These are phyloP conservation scores for Pristionchus arcanus DNA, from an alignment of 2,888 invertebrate species.

Conservation along the genomic window DNA sequence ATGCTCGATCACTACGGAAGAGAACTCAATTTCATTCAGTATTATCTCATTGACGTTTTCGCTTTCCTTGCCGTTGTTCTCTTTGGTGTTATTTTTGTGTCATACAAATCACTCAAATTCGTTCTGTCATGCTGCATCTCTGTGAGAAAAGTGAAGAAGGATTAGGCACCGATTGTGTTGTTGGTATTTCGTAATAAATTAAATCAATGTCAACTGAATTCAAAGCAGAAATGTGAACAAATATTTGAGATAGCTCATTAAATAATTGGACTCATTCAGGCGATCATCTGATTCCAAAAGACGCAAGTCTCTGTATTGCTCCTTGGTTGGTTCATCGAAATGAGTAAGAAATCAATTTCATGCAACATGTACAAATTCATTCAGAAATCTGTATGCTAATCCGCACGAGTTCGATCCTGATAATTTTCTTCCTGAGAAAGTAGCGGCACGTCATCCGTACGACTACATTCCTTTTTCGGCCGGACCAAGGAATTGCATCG, in stretches of 20 bases:
- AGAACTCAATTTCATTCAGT: slow-evolving; percentile 49
- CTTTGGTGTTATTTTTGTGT: background rate
- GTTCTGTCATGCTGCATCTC: background rate
- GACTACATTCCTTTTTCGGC: slow-evolving; percentile 53
- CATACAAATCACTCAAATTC: slow-evolving; percentile 14
- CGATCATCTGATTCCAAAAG: slow-evolving; percentile 25
- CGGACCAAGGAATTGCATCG: slow-evolving; percentile 50
- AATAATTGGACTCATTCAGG: no score
- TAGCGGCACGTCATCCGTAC: slow-evolving; percentile 38
- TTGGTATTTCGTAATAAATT: background rate
- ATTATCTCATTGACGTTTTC: slow-evolving; percentile 46
- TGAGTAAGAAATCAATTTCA: background rate
- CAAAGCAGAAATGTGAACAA: background rate
- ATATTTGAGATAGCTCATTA: background rate
- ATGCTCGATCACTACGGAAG: slow-evolving; percentile 49
- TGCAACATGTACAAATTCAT: background rate
- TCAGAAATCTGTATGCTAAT: background rate
- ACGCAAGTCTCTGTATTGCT: background rate
- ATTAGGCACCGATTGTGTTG: background rate
- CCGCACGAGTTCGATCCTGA: slow-evolving; percentile 33
- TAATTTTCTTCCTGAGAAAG: slow-evolving; percentile 39
- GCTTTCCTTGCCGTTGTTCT: background rate
- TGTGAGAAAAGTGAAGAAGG: background rate
- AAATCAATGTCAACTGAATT: background rate
- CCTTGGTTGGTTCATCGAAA: slow-evolving; percentile 13